Evolutionary conservation across 1,140 invertebrate species (phyloP), one percentile per base, ranked within the genome.

Genomic region (Drosophila nigrodunni): DNA sequence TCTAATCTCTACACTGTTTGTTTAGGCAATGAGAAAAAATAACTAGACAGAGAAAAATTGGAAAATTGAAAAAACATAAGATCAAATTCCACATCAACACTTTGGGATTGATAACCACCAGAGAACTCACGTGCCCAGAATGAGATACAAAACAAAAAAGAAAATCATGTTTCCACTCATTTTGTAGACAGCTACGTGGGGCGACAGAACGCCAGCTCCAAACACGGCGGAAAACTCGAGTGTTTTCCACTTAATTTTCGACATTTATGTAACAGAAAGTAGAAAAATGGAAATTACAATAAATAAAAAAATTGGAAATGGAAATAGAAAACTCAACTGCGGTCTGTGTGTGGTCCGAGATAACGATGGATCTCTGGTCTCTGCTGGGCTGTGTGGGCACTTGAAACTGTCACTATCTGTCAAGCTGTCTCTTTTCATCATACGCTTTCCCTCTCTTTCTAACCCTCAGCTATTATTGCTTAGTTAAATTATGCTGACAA

Each of bases 11-110:
- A 52, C 58, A 52, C 52, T 88, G 83, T 88, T 89, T 88, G 71
- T 89, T 87, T 87, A 87, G 83, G 83, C 68, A 35, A 50, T 25
- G 41, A 34, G 41, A 37, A 30, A 55, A 39, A 59, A 30, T 30
- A 30, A 30, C 25, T 30, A 30, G 25, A 30, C 7, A 1, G 52
- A 34, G 35, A 34, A 5, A 52, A 30, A 30, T 30, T 30, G 25
- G 34, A 57, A 35, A 18, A 43, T 5, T 21, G 52, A 67, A 61
- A 64, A 54, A 39, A 54, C 61, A 74, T 70, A 50, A 74, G 83
- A 88, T 88, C 83, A 89, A 83, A 89, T 88, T 88, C 83, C 85
- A 88, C 83, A 82, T 82, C 77, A 80, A 87, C 83, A 87, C 82
- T 62, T 57, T 66, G 64, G 49, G 59, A 74, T 41, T 70, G 82